phyloP scores from a whole-genome alignment of 1,140 invertebrate species.

The Drosophila nigrodunni region DNA sequence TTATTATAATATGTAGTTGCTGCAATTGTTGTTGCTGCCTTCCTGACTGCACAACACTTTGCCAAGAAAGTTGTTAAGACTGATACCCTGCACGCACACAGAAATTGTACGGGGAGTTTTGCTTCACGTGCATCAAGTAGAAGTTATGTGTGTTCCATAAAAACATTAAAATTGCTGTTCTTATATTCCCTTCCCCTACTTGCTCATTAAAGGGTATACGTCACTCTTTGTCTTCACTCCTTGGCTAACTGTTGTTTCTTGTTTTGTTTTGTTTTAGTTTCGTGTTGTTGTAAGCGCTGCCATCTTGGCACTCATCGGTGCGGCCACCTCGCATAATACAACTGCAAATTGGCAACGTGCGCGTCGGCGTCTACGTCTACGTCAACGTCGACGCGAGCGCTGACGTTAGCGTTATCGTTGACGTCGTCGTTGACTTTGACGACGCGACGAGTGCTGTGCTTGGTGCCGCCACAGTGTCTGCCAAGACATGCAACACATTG shows the following conservation, averaged over 20 bases:
- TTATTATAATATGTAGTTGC: constrained; percentile 7
- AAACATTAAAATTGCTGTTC: too few relatives aligned
- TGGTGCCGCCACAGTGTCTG: constrained; percentile 68
- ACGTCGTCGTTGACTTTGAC: neutral
- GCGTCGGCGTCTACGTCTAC: constrained; percentile 1
- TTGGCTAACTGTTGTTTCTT: neutral
- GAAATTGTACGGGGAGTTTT: neutral
- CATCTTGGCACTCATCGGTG: constrained; percentile 14
- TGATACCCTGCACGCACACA: constrained; percentile 8
- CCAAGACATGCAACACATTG: constrained; percentile 68
- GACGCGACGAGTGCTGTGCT: neutral
- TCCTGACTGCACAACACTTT: constrained; percentile 5
- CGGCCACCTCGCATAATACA: constrained; percentile 30
- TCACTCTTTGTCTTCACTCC: neutral
- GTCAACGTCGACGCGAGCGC: constrained; percentile 9
- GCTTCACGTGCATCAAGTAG: neutral
- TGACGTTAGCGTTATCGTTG: constrained; percentile 1
- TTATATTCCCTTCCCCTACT: neutral
- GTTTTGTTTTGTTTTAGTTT: constrained; percentile 17
- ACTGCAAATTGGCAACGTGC: constrained; percentile 33
- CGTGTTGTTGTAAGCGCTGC: constrained; percentile 18
- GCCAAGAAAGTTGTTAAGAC: constrained; percentile 21
- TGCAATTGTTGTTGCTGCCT: constrained; percentile 7
- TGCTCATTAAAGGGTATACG: neutral
- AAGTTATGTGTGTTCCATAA: neutral